A percentile compares a stretch with the other conserved stretches of the same genome.
These are phyloP conservation scores for Baccha elongata DNA, from an alignment of 2,888 invertebrate species.

Conservation along the genomic window DNA sequence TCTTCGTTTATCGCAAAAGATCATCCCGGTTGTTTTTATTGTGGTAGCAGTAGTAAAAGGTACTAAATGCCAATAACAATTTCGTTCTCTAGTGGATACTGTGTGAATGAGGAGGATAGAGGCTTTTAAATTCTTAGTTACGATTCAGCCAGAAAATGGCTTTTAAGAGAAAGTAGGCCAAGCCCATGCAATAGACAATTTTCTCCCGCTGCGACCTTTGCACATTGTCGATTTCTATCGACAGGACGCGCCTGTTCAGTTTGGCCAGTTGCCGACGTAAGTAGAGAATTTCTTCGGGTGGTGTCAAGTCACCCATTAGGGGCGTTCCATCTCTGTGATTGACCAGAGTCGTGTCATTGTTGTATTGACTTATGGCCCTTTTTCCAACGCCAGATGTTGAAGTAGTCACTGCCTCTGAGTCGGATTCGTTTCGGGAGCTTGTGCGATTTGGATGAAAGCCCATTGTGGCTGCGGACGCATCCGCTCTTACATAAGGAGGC, in stretches of 20 bases:
- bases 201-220: constrained; percentile 94
- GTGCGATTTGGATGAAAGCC: constrained; percentile 79
- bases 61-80: constrained; percentile 42
- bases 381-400: constrained; percentile 77
- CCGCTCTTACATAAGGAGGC: constrained; percentile 79
- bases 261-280: constrained; percentile 93
- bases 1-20: constrained; percentile 20
- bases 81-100: constrained; percentile 13
- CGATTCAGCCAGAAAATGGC: constrained; percentile 91
- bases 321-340: constrained; percentile 87
- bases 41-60: neutral
- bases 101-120: neutral
- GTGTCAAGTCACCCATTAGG: constrained; percentile 86
- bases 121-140: constrained; percentile 83
- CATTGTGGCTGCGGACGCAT: constrained; percentile 76
- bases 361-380: constrained; percentile 76
- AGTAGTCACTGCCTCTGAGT: constrained; percentile 78
- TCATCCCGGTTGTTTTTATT: constrained; percentile 27
- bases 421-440: constrained; percentile 79
- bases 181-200: constrained; percentile 91
- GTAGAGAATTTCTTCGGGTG: constrained; percentile 91
- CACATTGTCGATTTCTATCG: constrained; percentile 92
- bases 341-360: constrained; percentile 78
- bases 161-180: constrained; percentile 93
- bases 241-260: constrained; percentile 92